phyloP scores from a whole-genome alignment of 2,888 invertebrate species.

The Bellardia bayeri region DNA sequence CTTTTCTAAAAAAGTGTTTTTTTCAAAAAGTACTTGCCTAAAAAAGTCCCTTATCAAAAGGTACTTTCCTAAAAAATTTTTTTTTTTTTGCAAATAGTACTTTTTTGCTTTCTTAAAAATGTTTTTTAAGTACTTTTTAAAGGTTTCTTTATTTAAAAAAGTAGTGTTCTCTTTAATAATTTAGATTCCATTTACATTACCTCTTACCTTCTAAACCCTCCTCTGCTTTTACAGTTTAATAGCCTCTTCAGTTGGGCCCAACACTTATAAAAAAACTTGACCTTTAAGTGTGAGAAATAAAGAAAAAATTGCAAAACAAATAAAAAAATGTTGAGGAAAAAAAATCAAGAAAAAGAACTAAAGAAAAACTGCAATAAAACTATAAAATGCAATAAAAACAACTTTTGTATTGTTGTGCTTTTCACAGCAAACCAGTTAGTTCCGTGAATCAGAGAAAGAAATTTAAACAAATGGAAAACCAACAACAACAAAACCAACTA shows the following conservation, averaged over 20 bases:
- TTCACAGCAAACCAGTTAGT: neutral
- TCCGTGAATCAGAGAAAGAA: neutral
- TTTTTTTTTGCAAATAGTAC: no score
- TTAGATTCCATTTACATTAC: neutral
- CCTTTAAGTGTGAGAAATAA: conserved; percentile 1
- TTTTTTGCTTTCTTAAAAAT: no score
- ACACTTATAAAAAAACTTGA: conserved; percentile 18
- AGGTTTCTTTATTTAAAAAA: no score
- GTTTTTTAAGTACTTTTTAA: no score
- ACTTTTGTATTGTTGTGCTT: conserved; percentile 20
- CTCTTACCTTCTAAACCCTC: neutral
- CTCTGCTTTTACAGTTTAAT: neutral
- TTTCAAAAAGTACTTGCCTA: no score
- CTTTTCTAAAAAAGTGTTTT: no score
- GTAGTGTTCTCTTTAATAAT: no score
- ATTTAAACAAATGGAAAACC: neutral
- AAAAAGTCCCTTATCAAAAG: no score
- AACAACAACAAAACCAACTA: neutral
- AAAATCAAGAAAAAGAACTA: neutral
- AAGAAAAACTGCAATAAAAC: conserved; percentile 21
- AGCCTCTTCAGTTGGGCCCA: conserved; percentile 14
- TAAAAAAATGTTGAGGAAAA: neutral
- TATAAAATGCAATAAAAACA: conserved; percentile 35
- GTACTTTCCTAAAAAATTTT: no score
- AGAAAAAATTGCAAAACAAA: conserved; percentile 2